Conservation (phyloP, 92 coral and sea anemone species). For the Epizoanthus illoricatus region DNA sequence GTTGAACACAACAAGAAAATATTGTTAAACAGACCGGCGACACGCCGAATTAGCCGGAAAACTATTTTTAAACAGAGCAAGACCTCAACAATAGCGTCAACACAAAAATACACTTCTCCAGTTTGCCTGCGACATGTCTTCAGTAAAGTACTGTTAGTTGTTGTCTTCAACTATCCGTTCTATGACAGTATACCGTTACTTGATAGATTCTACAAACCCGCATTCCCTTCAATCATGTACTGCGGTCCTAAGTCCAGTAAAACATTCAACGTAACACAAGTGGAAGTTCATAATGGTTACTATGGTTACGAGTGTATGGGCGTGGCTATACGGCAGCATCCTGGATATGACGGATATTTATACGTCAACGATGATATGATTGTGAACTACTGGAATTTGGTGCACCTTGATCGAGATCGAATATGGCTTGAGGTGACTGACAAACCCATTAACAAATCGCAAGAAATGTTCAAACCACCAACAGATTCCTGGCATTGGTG, state of each 20-base stretch:
- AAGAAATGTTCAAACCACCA: too few species aligned
- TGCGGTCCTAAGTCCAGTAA: neutral
- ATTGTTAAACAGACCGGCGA: too few species aligned
- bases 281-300: neutral
- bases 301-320: conserved; percentile 26
- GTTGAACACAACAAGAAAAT: too few species aligned
- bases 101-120: too few species aligned
- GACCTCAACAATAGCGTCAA: too few species aligned
- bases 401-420: too few species aligned
- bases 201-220: neutral
- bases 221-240: neutral
- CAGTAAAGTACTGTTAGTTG: neutral
- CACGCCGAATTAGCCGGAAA: too few species aligned
- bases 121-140: neutral
- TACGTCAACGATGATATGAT: conserved; percentile 29
- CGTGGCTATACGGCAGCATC: neutral
- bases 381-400: conserved; percentile 27
- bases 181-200: neutral
- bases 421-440: neutral
- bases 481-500: too few species aligned
- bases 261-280: neutral
- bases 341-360: conserved; percentile 2
- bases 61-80: too few species aligned
- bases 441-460: too few species aligned
- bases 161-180: conserved; percentile 8